Evolutionary conservation across 1,140 invertebrate genomes (phyloP), one percentile per base, ranked within the genome.

Genomic region (Anthonomus grandis): DNA sequence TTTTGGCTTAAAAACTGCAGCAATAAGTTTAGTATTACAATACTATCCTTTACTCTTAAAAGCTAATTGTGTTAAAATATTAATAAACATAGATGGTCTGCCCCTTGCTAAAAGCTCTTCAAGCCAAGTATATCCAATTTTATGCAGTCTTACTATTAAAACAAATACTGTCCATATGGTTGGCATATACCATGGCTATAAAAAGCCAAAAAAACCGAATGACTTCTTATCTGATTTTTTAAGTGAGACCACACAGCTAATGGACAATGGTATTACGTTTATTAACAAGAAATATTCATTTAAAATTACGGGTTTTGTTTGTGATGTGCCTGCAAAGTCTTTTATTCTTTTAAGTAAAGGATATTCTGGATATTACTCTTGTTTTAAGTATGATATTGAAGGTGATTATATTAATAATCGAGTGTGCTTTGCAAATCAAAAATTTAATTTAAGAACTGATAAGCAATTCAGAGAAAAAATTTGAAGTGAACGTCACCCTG

Each of bases 361-460:
- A 9, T 15, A 41, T 41, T 13, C n/a, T 41, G 38, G 38, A 9
- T 13, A 41, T 13, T 41, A 41, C 18, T 41, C 38, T 15, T 41
- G 38, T 41, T 41, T 41, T 41, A 41, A 41, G 15, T 41, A 15
- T 41, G 38, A 41, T 41, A 41, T 41, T 41, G n/a, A 41, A 13
- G 38, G 38, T 41, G 15, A 8, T 9, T 41, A 6, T 41, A 6
- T 13, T n/a, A 5, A 41, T 41, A 41, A 13, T 13, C 8, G 38
- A 41, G 38, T 41, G 8, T 41, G 38, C 15, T 41, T 41, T 18
- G 8, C 38, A 6, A 15, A 41, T 9, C 5, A 9, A 15, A 41
- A 6, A n/a, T 41, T n/a, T 41, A 13, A 18, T 13, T 13, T 41
- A 41, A 41, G n/a, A 41, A 13, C 38, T 6, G 38, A 41, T 41